Conservation (phyloP, 2,113 vertebrate genomes). For the Eurypyga helias region DNA sequence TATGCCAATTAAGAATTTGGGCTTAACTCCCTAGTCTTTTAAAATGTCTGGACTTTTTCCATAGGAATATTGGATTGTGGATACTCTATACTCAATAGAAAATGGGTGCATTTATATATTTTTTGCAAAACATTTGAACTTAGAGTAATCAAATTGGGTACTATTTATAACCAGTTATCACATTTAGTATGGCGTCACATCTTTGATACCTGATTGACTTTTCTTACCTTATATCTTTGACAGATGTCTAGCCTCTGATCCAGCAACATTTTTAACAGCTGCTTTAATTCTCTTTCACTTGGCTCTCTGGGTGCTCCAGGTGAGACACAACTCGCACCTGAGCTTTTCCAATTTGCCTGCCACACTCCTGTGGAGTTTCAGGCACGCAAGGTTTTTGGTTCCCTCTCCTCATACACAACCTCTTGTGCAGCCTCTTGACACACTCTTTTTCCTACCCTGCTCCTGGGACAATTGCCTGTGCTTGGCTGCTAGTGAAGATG, state of each 20-base stretch:
- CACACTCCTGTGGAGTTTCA: not conserved
- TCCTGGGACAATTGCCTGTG: not conserved
- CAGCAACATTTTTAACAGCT: not conserved
- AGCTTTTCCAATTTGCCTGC: not conserved
- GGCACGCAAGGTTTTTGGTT: accelerated
- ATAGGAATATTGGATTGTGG: not conserved
- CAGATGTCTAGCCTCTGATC: not conserved
- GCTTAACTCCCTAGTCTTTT: not conserved
- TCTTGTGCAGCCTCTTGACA: not conserved
- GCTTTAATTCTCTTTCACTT: not conserved
- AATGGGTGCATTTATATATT: not conserved
- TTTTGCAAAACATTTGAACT: not conserved
- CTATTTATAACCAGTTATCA: not conserved
- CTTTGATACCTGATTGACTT: not conserved
- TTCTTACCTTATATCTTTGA: not conserved
- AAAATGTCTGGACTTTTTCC: not conserved
- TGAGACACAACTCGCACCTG: accelerated
- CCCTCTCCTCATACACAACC: not conserved
- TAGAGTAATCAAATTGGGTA: accelerated
- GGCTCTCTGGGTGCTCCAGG: not conserved
- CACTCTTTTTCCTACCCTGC: not conserved
- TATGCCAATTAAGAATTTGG: not conserved
- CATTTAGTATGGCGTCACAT: not conserved
- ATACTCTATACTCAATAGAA: not conserved
- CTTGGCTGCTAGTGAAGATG: not conserved